These are phyloP conservation scores for Alca torda DNA, from an alignment of 2,797 vertebrate species.

Conservation along the genomic window DNA sequence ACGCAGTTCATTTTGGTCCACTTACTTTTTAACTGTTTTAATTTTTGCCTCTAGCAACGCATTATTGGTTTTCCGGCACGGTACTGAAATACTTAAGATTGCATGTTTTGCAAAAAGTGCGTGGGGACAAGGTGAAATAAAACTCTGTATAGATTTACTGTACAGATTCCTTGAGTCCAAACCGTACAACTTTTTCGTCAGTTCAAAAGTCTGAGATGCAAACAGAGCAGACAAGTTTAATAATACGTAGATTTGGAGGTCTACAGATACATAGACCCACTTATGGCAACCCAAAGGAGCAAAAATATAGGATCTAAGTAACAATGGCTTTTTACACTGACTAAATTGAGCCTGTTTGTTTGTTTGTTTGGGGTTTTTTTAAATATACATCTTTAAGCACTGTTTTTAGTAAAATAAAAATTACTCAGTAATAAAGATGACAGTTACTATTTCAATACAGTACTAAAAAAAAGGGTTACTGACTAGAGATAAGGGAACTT, in stretches of 20 bases:
- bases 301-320: not conserved
- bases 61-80: not conserved
- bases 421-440: not conserved
- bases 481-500: not conserved
- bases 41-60: not conserved
- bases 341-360: not conserved
- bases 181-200: not conserved
- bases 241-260: not conserved
- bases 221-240: not conserved
- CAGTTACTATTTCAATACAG: not conserved
- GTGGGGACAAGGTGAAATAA: not conserved
- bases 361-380: rapidly evolving
- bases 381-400: not conserved
- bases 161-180: not conserved
- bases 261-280: not conserved
- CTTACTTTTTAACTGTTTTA: not conserved
- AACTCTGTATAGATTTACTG: not conserved
- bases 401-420: not conserved
- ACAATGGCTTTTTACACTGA: not conserved
- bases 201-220: not conserved
- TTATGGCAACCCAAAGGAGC: not conserved
- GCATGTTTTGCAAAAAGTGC: not conserved
- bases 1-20: not conserved
- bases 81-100: not conserved
- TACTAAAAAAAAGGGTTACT: not conserved